These are phyloP conservation scores for Mythimna ferrago DNA, from an alignment of 2,888 invertebrate species.

Conservation along the genomic window DNA sequence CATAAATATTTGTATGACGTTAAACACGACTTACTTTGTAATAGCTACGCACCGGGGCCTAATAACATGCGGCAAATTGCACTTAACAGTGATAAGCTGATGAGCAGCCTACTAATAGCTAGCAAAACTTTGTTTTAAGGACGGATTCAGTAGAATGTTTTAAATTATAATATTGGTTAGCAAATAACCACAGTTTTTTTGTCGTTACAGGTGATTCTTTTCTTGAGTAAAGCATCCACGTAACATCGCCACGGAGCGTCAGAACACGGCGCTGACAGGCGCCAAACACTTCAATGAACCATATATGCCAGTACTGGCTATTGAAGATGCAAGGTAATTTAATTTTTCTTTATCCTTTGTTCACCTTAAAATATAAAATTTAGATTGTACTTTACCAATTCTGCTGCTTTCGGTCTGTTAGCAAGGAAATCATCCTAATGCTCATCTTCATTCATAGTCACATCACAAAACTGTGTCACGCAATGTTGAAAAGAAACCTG, in stretches of 20 bases:
- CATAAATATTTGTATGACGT: slow-evolving; percentile 1
- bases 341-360: not conserved
- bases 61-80: not conserved
- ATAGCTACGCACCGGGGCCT: not conserved
- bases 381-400: slow-evolving; percentile 3
- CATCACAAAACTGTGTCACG: slow-evolving; percentile 8
- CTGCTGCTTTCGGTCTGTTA: slow-evolving; percentile 8
- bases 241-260: slow-evolving; percentile 89
- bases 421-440: not conserved
- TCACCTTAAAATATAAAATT: not conserved
- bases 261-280: slow-evolving; percentile 88
- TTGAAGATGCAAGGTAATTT: slow-evolving; percentile 92
- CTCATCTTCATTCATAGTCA: slow-evolving; percentile 12
- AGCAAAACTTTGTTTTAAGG: not conserved
- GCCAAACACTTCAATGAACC: slow-evolving; percentile 91
- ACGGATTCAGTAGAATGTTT: not conserved
- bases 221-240: slow-evolving; percentile 60
- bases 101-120: not conserved
- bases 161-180: not conserved
- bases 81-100: not conserved
- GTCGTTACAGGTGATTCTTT: slow-evolving; percentile 66
- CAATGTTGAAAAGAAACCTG: not conserved
- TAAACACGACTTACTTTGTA: not conserved
- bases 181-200: not conserved
- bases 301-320: slow-evolving; percentile 92